These are phyloP conservation scores for Setophaga petechia DNA, from an alignment of 2,113 vertebrate genomes.

Conservation along the genomic window DNA sequence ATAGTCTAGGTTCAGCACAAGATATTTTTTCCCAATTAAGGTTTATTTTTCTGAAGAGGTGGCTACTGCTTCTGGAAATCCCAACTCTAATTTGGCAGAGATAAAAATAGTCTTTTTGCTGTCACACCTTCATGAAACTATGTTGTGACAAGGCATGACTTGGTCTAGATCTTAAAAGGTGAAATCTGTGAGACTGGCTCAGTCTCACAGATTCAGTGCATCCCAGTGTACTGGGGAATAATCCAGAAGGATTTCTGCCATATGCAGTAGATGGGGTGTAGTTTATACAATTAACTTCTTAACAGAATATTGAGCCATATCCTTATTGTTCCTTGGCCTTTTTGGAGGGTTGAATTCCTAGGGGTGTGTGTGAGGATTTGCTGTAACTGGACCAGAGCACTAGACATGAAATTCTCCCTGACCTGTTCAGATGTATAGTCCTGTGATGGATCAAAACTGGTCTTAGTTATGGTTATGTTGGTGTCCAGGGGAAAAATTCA, in stretches of 20 bases:
- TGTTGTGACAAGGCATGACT: neutral
- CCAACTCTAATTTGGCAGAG: neutral
- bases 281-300: neutral
- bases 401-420: neutral
- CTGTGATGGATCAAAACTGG: neutral
- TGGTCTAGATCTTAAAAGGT: neutral
- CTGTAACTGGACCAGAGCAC: neutral
- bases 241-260: neutral
- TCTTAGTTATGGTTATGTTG: neutral
- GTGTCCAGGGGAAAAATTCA: neutral
- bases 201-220: neutral
- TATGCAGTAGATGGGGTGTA: neutral
- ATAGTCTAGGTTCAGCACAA: neutral
- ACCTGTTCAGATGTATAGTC: neutral
- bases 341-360: neutral
- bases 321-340: neutral
- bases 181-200: neutral
- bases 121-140: neutral
- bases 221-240: neutral
- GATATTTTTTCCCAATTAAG: neutral
- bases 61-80: neutral
- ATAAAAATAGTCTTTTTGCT: conserved; percentile 1
- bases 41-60: conserved; percentile 7
- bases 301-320: neutral
- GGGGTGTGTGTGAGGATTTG: neutral